Percentiles rank a stretch among this genome's conserved stretches.
Conservation (phyloP, 2,888 invertebrate genomes). For the Hedya salicella region DNA sequence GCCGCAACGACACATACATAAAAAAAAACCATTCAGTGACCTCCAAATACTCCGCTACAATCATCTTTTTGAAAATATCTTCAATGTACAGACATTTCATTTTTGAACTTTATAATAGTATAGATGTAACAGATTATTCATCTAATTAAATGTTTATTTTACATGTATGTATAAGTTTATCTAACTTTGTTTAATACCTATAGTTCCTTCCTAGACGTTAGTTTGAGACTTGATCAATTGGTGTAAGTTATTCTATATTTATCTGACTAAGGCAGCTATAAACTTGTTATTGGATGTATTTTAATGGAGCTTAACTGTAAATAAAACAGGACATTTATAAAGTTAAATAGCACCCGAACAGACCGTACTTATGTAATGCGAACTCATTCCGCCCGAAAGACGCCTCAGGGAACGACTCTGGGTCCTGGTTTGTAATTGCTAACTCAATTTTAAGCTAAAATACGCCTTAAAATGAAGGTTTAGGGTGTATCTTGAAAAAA, state of each 20-base stretch:
- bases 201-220: too few relatives aligned
- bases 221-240: neutral
- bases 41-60: too few relatives aligned
- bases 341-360: slow-evolving; percentile 16
- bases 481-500: neutral
- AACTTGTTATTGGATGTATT: neutral
- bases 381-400: slow-evolving; percentile 20
- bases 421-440: slow-evolving; percentile 13
- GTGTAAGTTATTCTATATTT: neutral
- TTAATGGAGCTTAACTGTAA: neutral
- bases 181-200: too few relatives aligned
- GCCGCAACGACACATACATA: too few relatives aligned
- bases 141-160: too few relatives aligned
- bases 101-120: too few relatives aligned
- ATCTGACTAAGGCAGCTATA: too few relatives aligned
- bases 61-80: too few relatives aligned
- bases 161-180: too few relatives aligned
- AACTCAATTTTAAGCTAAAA: neutral
- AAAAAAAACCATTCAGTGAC: too few relatives aligned
- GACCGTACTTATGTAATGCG: slow-evolving; percentile 24
- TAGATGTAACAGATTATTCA: too few relatives aligned
- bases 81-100: too few relatives aligned
- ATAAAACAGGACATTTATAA: slow-evolving; percentile 20
- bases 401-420: slow-evolving; percentile 18
- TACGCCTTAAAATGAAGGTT: neutral